Percentiles rank a stretch among this genome's conserved stretches.
Evolutionary conservation across 2,113 vertebrate species (phyloP).

Genomic region (Thryonomys swinderianus): DNA sequence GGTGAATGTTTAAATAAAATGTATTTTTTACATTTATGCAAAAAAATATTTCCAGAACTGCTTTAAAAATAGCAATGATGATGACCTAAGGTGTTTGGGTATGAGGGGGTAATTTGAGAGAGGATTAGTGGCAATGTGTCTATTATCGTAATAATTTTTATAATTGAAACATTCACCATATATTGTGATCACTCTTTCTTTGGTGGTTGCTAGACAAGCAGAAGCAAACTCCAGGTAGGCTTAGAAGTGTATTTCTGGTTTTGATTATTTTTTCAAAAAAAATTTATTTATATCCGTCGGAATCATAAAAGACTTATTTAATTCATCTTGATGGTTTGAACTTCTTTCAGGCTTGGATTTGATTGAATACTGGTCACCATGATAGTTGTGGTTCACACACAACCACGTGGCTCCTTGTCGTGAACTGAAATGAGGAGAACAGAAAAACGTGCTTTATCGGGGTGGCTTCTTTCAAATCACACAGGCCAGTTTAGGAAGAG

Average conservation of each 20-base stretch:
- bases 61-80: not conserved
- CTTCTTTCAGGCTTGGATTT: not conserved
- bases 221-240: not conserved
- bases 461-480: not conserved
- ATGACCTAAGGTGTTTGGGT: not conserved
- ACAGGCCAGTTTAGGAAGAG: no score
- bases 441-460: not conserved
- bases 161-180: no score
- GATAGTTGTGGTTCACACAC: not conserved
- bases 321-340: not conserved
- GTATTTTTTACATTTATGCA: no score
- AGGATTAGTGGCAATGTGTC: not conserved
- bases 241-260: not conserved
- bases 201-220: not conserved
- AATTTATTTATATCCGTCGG: not conserved
- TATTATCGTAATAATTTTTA: not conserved
- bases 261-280: not conserved
- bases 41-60: not conserved
- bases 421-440: not conserved
- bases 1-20: no score
- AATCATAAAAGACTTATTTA: not conserved
- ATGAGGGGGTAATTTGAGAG: no score
- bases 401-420: not conserved
- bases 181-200: not conserved
- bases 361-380: not conserved